These are phyloP conservation scores for Microcebus ravelobensis DNA, from an alignment of 2,113 vertebrate species.

Conservation along the genomic window DNA sequence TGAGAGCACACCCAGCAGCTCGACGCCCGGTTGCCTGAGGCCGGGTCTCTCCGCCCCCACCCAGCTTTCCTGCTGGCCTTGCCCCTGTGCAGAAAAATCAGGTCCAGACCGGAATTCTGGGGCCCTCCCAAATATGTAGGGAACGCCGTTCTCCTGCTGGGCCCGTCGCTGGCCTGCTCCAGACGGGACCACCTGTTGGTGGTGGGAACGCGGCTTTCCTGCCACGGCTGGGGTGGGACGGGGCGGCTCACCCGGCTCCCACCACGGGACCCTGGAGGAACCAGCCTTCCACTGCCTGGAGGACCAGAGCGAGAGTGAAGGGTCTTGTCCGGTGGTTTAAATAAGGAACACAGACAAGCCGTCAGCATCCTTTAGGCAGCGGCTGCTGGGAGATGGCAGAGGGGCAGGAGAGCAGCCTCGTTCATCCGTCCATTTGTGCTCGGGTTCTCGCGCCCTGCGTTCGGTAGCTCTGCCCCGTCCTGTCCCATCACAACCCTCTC, in stretches of 20 bases:
- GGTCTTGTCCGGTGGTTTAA: too few relatives aligned
- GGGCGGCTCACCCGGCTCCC: rapidly evolving
- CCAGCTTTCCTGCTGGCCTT: rapidly evolving
- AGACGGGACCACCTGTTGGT: not conserved
- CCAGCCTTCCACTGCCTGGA: not conserved
- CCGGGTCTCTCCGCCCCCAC: not conserved
- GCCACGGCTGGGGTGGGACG: not conserved
- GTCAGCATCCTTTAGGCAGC: rapidly evolving
- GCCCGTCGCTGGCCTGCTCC: not conserved
- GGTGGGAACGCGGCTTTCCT: not conserved
- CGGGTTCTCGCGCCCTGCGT: not conserved
- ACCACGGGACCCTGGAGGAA: not conserved
- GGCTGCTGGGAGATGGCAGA: rapidly evolving
- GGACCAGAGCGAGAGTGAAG: not conserved
- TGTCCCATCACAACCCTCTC: not conserved
- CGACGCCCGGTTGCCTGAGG: too few relatives aligned
- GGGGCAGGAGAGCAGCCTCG: not conserved
- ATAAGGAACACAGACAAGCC: rapidly evolving
- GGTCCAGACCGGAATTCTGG: not conserved
- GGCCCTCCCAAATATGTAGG: not conserved
- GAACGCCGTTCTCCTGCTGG: not conserved
- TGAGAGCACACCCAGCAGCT: rapidly evolving
- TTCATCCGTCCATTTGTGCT: not conserved
- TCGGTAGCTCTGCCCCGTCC: not conserved
- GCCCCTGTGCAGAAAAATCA: not conserved